Conservation (phyloP, 2,888 invertebrate genomes). For the Pyrocoelia pectoralis region DNA sequence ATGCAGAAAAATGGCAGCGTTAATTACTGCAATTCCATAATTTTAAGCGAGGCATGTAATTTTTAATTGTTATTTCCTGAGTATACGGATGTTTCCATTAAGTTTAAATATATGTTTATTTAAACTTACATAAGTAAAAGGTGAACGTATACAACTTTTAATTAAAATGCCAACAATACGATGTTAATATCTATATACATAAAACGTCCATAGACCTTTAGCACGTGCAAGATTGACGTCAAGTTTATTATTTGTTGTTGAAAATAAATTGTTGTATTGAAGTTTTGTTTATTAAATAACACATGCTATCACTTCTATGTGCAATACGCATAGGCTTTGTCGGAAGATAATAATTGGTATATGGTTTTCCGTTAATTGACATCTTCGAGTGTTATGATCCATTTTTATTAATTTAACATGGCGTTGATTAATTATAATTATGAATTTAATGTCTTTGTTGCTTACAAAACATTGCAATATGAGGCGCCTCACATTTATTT, state of each 20-base stretch:
- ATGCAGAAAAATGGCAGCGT: too few relatives aligned
- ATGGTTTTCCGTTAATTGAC: too few relatives aligned
- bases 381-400: too few relatives aligned
- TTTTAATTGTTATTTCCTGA: slow-evolving; percentile 24
- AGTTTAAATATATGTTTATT: not conserved
- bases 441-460: slow-evolving; percentile 13
- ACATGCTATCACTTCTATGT: too few relatives aligned
- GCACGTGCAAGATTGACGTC: slow-evolving; percentile 23
- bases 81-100: slow-evolving; percentile 13
- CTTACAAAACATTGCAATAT: slow-evolving; percentile 13
- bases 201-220: slow-evolving; percentile 3
- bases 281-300: slow-evolving; percentile 17
- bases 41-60: slow-evolving; percentile 9
- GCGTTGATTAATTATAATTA: too few relatives aligned
- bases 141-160: too few relatives aligned
- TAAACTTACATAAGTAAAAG: not conserved
- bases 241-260: slow-evolving; percentile 16
- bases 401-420: too few relatives aligned
- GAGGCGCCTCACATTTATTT: slow-evolving; percentile 27
- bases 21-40: not conserved
- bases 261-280: slow-evolving; percentile 17
- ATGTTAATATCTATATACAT: not conserved
- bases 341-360: too few relatives aligned
- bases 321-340: too few relatives aligned
- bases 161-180: not conserved